phyloP scores from a whole-genome alignment of 2,113 vertebrate species.

The Colaptes auratus region DNA sequence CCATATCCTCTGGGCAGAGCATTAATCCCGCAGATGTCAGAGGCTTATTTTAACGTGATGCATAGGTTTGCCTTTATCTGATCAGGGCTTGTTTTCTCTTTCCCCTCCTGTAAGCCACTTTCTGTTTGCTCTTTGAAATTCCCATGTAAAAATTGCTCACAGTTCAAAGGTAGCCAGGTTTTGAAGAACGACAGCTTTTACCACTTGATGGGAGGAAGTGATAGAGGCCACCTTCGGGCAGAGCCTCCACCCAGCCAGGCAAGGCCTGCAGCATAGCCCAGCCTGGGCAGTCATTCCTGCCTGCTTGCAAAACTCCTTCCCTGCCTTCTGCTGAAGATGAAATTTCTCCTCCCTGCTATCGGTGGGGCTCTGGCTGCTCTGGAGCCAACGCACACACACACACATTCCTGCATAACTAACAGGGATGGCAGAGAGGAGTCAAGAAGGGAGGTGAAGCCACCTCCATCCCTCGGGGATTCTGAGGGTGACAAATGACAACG shows the following conservation, averaged over 20 bases:
- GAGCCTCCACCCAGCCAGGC: not conserved
- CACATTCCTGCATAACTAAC: not conserved
- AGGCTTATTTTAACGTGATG: not conserved
- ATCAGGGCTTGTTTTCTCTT: not conserved
- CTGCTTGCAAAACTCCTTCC: not conserved
- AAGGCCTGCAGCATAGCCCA: accelerated
- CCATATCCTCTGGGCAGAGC: not conserved
- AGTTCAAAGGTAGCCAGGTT: not conserved
- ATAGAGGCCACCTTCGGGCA: not conserved
- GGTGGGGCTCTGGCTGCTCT: not conserved
- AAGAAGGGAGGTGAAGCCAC: not conserved
- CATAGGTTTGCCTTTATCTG: constrained; percentile 1
- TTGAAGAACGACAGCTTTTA: not conserved
- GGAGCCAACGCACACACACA: not conserved
- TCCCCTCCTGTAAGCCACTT: not conserved
- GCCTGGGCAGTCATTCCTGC: accelerated
- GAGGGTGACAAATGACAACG: not conserved
- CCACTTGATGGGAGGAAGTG: not conserved
- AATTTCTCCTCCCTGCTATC: not conserved
- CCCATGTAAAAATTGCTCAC: not conserved
- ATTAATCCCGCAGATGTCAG: constrained; percentile 24
- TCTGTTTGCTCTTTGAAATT: constrained; percentile 35
- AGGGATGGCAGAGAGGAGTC: not conserved
- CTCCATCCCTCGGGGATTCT: not conserved
- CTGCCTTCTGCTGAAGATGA: not conserved